Evolutionary conservation across 2,888 invertebrate genomes (phyloP).

Genomic region (Drosophila nigritarsus): DNA sequence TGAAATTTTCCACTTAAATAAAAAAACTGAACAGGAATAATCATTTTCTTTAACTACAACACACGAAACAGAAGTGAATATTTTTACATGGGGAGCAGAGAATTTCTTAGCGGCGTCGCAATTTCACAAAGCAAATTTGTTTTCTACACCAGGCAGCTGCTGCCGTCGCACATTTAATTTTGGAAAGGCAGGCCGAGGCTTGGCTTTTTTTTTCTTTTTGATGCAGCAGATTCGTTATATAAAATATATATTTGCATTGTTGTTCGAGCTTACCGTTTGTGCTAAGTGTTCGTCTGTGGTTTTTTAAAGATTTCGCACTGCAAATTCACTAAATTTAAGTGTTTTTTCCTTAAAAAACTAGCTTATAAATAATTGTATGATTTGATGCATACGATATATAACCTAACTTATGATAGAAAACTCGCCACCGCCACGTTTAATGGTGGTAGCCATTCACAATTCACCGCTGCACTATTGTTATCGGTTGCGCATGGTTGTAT

Average conservation of each 20-base stretch:
- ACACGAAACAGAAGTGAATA: constrained; percentile 11
- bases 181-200: constrained; percentile 63
- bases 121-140: constrained; percentile 44
- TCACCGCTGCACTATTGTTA: constrained; percentile 46
- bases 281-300: constrained; percentile 84
- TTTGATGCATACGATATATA: constrained; percentile 85
- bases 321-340: constrained; percentile 85
- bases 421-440: constrained; percentile 79
- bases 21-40: constrained; percentile 8
- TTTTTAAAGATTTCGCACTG: constrained; percentile 84
- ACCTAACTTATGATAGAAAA: constrained; percentile 85
- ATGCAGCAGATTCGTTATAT: constrained; percentile 70
- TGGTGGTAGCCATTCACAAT: constrained; percentile 63
- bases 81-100: constrained; percentile 4
- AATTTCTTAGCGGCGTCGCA: constrained; percentile 16
- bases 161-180: constrained; percentile 67
- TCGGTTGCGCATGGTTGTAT: constrained; percentile 50
- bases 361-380: constrained; percentile 86
- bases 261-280: constrained; percentile 83
- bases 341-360: constrained; percentile 85
- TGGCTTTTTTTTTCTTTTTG: constrained; percentile 54
- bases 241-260: constrained; percentile 65
- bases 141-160: constrained; percentile 68
- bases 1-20: constrained; percentile 78
- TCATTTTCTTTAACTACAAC: constrained; percentile 6